phyloP scores from a whole-genome alignment of 2,113 vertebrate genomes.

The Chaenogobius annularis region DNA sequence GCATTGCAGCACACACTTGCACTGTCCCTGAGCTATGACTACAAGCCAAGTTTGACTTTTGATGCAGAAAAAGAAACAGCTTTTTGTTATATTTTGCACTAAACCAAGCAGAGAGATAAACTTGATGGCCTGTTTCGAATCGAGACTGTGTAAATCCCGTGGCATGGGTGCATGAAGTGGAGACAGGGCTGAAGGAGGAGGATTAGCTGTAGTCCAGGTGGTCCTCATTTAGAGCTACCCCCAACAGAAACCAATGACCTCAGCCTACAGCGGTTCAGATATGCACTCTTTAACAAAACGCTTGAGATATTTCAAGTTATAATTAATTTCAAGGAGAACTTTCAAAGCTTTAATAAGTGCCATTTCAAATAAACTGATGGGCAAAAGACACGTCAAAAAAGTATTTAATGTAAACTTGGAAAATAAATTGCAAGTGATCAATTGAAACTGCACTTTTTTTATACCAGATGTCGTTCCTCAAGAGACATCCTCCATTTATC shows the following conservation, averaged over 20 bases:
- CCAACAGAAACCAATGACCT: conserved; percentile 54
- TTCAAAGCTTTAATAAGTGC: background rate
- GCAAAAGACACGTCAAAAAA: background rate
- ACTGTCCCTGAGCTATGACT: conserved; percentile 4
- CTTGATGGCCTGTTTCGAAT: conserved; percentile 62
- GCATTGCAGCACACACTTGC: background rate
- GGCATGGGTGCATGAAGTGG: conserved; percentile 59
- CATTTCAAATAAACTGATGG: too few relatives aligned
- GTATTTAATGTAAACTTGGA: background rate
- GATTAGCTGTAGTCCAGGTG: conserved; percentile 70
- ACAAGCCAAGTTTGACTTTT: conserved; percentile 34
- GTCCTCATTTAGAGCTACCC: conserved; percentile 68
- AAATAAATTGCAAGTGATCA: too few relatives aligned
- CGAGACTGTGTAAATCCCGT: conserved; percentile 60
- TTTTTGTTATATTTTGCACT: conserved; percentile 17
- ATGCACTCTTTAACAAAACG: background rate
- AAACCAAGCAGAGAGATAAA: conserved; percentile 17
- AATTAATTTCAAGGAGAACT: background rate
- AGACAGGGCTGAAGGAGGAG: conserved; percentile 29
- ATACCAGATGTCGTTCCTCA: background rate
- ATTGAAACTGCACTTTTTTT: too few relatives aligned
- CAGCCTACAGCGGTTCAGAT: conserved; percentile 4
- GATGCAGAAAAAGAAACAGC: conserved; percentile 9
- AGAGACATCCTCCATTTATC: background rate
- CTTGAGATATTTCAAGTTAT: background rate